Evolutionary conservation across 2,797 vertebrate genomes (phyloP), one percentile per base, ranked within the genome.

Genomic region (Lepidocolaptes lacrymiger): DNA sequence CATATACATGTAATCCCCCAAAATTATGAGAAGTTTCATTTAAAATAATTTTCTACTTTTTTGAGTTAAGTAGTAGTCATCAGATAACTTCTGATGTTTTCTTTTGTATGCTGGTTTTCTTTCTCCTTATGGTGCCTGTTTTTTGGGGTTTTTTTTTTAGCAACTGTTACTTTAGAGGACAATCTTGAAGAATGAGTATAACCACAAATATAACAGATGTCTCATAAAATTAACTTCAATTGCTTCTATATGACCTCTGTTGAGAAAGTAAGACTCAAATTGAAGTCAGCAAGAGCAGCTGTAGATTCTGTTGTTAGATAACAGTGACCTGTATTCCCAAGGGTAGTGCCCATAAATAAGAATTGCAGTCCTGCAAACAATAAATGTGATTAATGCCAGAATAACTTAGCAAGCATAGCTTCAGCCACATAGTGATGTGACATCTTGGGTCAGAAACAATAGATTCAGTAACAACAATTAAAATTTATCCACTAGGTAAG

Each of bases 181-280:
- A 97, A 86, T 94, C 95, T 93, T 87, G 85, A 97, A 95, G 95
- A 97, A 97, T 97, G 77, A 93, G 21, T 96, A 87, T 96, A 97
- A 95, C 97, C 91, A 95, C 97, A 97, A 95, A 97, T 97, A 97
- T 44, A 97, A 96, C 95, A 97, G 95, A 97, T 97, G 97, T 97
- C 97, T 97, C 97, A 97, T 95, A 97, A 97, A 98, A 98, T 98
- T 97, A 98, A 97, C 94, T 98, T 97, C 93, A 96, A 52, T 96
- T 97, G 96, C 77, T 97, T 97, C 80, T 93, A 51, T 85, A 62
- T 97, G 98, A 98, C 98, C 97, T 97, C 97, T 98, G 95, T 95
- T 82, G 63, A 97, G 94, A 96, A 97, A 98, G 95, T 94, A 96
- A 92, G 94, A 95, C 69, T 97, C 92, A 95, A 94, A 94, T 83